A percentile compares a stretch with the other conserved stretches of the same genome.
Evolutionary conservation across 2,888 invertebrate genomes (phyloP).

Genomic region (Latheticus oryzae): DNA sequence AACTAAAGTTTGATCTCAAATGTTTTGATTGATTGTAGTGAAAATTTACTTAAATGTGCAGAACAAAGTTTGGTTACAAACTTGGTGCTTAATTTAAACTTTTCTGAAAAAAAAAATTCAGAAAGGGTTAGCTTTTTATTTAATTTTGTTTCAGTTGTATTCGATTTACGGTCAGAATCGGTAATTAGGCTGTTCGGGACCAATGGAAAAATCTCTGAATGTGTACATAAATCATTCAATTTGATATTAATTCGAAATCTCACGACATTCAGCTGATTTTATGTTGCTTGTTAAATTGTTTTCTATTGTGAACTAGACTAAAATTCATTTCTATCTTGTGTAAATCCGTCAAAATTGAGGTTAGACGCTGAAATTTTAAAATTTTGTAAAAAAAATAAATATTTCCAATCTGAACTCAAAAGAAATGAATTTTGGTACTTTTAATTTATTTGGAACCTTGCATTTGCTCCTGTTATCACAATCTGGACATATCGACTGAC

Average conservation of each 20-base stretch:
- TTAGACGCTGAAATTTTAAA: too few relatives aligned
- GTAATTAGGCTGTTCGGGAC: constrained; percentile 46
- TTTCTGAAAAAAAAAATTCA: too few relatives aligned
- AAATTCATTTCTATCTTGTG: too few relatives aligned
- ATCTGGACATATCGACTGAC: constrained; percentile 57
- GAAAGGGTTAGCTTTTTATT: constrained; percentile 12
- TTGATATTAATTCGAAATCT: constrained; percentile 45
- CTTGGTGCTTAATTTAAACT: constrained; percentile 43
- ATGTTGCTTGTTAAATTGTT: constrained; percentile 32
- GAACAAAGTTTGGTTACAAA: constrained; percentile 56
- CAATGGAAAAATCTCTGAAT: constrained; percentile 46
- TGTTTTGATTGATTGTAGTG: constrained; percentile 46
- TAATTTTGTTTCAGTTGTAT: constrained; percentile 39
- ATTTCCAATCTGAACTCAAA: too few relatives aligned
- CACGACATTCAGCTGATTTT: constrained; percentile 48
- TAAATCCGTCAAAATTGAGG: too few relatives aligned
- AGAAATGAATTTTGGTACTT: constrained; percentile 38
- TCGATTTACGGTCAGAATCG: constrained; percentile 44
- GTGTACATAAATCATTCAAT: constrained; percentile 48
- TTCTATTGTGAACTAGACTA: constrained; percentile 39
- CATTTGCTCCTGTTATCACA: constrained; percentile 35
- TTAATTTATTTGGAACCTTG: constrained; percentile 21
- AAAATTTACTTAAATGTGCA: constrained; percentile 49
- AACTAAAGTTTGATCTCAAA: constrained; percentile 38
- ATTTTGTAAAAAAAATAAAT: too few relatives aligned